Evolutionary conservation across 2,113 vertebrate species (phyloP).

Genomic region (Sminthopsis crassicaudata): DNA sequence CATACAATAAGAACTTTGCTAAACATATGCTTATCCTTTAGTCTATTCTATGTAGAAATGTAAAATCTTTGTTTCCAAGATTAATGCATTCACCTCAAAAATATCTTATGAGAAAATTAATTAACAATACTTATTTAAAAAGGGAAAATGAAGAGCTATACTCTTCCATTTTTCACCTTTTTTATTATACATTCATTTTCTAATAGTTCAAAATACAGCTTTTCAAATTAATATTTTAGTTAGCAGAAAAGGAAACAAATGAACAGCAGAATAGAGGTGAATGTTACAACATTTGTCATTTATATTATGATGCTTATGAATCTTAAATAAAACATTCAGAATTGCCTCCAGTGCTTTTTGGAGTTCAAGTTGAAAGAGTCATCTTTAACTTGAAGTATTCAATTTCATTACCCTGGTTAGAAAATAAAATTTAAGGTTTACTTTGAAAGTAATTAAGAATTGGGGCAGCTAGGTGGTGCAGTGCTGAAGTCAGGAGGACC

Average conservation of each 20-base stretch:
- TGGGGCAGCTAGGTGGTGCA: not conserved
- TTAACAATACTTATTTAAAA: constrained; percentile 32
- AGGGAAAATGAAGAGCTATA: constrained; percentile 32
- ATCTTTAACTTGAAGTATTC: not conserved
- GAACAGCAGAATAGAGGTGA: constrained; percentile 58
- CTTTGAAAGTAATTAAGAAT: constrained; percentile 31
- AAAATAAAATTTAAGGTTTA: not conserved
- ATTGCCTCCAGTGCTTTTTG: constrained; percentile 32
- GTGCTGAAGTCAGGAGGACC: too few species aligned
- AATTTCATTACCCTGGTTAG: constrained; percentile 19
- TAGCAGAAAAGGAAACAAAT: constrained; percentile 49
- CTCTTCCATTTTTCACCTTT: constrained; percentile 56
- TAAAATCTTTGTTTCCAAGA: constrained; percentile 49
- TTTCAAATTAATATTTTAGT: constrained; percentile 65
- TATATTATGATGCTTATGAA: constrained; percentile 31
- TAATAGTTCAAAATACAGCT: constrained; percentile 41
- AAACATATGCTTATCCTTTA: not conserved
- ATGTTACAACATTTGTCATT: constrained; percentile 47
- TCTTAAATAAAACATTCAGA: constrained; percentile 59
- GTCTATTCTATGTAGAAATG: not conserved
- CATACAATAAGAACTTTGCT: not conserved
- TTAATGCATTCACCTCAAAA: constrained; percentile 20
- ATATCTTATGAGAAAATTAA: constrained; percentile 38
- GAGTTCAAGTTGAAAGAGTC: constrained; percentile 6
- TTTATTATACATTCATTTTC: constrained; percentile 18